phyloP scores from a whole-genome alignment of 2,888 invertebrate genomes.

The Hecatera dysodea region DNA sequence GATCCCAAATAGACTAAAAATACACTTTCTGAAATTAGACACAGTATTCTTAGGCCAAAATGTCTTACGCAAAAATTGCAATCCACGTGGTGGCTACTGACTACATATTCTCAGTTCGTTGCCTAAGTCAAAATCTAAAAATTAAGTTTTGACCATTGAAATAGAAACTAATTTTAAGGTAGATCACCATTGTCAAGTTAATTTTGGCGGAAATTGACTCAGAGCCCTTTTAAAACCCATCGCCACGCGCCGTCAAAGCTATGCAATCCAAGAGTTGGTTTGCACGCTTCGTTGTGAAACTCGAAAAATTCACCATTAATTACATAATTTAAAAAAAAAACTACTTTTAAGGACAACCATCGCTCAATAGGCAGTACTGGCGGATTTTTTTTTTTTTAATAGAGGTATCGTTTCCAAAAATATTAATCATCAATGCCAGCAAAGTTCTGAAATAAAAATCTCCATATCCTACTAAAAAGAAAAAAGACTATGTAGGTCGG shows the following conservation, averaged over 20 bases:
- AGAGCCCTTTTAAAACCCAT: not conserved
- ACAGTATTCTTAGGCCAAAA: not conserved
- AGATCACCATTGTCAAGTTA: not conserved
- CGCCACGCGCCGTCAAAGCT: not conserved
- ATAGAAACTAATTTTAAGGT: not conserved
- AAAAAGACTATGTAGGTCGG: too few relatives aligned
- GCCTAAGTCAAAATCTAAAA: not conserved
- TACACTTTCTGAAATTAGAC: not conserved
- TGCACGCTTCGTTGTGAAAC: not conserved
- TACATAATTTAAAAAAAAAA: not conserved
- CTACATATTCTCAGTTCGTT: not conserved
- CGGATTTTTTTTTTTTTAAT: too few relatives aligned
- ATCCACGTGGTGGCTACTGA: not conserved
- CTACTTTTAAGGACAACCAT: not conserved
- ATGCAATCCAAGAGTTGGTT: not conserved
- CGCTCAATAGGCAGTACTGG: too few relatives aligned
- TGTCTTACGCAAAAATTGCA: not conserved
- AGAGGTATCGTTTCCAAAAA: too few relatives aligned
- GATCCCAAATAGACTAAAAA: not conserved
- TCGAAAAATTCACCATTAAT: not conserved
- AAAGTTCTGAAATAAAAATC: too few relatives aligned
- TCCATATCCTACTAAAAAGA: too few relatives aligned
- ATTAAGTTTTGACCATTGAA: not conserved
- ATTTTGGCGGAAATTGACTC: not conserved
- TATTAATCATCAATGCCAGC: too few relatives aligned